Evolutionary conservation across 2,113 vertebrate species (phyloP), one percentile per base, ranked within the genome.

Genomic region (Tragelaphus scriptus): DNA sequence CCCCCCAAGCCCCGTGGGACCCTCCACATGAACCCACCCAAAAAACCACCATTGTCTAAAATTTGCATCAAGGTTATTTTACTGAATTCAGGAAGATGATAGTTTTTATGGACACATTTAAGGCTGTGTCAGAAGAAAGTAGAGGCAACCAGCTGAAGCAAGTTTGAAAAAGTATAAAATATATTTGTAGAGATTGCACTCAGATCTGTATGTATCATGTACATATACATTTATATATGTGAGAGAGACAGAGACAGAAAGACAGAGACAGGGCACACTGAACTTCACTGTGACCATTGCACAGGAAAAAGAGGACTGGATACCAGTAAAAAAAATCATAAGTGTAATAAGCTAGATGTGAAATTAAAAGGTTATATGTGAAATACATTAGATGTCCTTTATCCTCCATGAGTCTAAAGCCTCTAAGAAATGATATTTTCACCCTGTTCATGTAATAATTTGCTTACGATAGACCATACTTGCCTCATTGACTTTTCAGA

Each of bases 401-500:
- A 87, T 85, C 91, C 49, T 88, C 32, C 56, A 86, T 91, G 65
- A 93, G 59, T 91, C 36, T 71, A 36, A 95, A 86, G 6, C 30
- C 7, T 44, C 17, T 61, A 53, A 82, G 28, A 88, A 85, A 77
- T 49, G 56, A 10, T 80, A 75, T 65, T 86, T 97, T 53, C 9
- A 47, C 25, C 13, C 23, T 88, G 58, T 81, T 80, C 40, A 86
- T 53, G 49, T 81, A 82, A 16, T 51, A 85, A 58, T 12, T 75
- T 88, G 53, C 81, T 97, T 94, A 16, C 11, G 30, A 88, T 58
- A 40, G 5, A 10, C 55, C 16, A 11, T 56, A 51, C 86, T 90
- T 92, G 47, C 55, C 44, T 91, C 32, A 23, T 3, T 82, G 88
- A 71, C 75, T 94, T 53, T 92, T 90, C 36, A 77, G 68, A 61